Evolutionary conservation across 2,113 vertebrate genomes (phyloP).

Genomic region (Vimba vimba): DNA sequence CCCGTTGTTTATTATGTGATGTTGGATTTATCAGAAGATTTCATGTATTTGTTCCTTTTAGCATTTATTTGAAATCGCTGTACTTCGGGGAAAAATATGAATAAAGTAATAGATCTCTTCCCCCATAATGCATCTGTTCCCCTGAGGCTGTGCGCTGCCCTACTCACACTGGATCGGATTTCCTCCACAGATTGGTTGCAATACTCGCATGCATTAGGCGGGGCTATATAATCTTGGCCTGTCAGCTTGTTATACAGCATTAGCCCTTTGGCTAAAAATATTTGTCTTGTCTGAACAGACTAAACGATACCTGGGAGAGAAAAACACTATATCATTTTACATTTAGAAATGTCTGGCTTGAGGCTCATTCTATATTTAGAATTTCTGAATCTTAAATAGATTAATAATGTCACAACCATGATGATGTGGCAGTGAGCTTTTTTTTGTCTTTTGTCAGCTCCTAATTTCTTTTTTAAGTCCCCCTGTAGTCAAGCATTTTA

Average conservation of each 20-base stretch:
- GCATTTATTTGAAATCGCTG: neutral
- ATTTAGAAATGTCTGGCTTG: slow-evolving; percentile 19
- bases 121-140: slow-evolving; percentile 64
- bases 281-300: slow-evolving; percentile 49
- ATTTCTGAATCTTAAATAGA: neutral
- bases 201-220: slow-evolving; percentile 56
- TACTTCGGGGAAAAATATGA: neutral
- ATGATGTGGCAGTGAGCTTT: neutral
- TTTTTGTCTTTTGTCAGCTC: neutral
- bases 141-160: slow-evolving; percentile 67
- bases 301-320: slow-evolving; percentile 14
- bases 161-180: slow-evolving; percentile 77
- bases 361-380: slow-evolving; percentile 39
- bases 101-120: neutral
- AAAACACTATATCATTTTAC: slow-evolving; percentile 33
- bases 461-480: too few relatives aligned
- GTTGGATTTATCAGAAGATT: too few relatives aligned
- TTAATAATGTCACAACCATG: neutral
- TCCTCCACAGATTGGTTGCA: slow-evolving; percentile 70
- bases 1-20: too few relatives aligned
- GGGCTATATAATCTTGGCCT: neutral
- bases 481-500: too few relatives aligned
- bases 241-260: slow-evolving; percentile 34
- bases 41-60: too few relatives aligned
- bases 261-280: slow-evolving; percentile 29